Evolutionary conservation across 1,140 invertebrate species (phyloP).

Genomic region (Drosophila ogumai): DNA sequence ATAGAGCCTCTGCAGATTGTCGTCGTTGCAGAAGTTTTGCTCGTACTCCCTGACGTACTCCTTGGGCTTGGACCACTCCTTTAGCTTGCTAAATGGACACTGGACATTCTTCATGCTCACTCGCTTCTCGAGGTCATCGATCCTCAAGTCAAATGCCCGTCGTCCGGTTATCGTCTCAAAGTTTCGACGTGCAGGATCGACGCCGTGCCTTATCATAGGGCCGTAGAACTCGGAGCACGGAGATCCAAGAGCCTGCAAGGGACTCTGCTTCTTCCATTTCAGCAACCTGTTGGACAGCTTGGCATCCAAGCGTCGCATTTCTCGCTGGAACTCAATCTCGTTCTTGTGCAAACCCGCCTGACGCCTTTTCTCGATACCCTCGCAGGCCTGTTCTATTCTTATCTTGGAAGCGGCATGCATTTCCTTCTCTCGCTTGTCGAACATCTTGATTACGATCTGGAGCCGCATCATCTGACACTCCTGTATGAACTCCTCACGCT

Average conservation of each 20-base stretch:
- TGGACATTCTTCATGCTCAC: constrained; percentile 53
- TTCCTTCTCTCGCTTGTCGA: constrained; percentile 76
- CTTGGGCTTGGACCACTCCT: constrained; percentile 78
- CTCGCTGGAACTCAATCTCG: constrained; percentile 79
- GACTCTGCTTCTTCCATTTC: constrained; percentile 77
- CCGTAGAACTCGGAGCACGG: constrained; percentile 86
- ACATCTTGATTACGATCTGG: constrained; percentile 86
- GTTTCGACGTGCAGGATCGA: constrained; percentile 85
- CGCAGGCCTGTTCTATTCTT: constrained; percentile 83
- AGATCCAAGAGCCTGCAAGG: constrained; percentile 85
- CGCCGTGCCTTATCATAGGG: constrained; percentile 86
- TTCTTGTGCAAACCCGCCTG: constrained; percentile 82
- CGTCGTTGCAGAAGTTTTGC: constrained; percentile 78
- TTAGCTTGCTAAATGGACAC: constrained; percentile 75
- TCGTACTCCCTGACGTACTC: constrained; percentile 71
- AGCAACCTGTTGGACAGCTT: constrained; percentile 52
- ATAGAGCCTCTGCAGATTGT: constrained; percentile 69
- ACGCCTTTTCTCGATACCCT: constrained; percentile 80
- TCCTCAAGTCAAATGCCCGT: constrained; percentile 73
- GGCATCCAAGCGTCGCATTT: constrained; percentile 56
- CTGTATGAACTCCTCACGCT: constrained; percentile 86
- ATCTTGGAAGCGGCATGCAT: constrained; percentile 79
- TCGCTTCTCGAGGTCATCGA: constrained; percentile 76
- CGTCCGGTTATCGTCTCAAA: constrained; percentile 52
- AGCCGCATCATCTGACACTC: constrained; percentile 86